A percentile compares a stretch with the other conserved stretches of the same genome.
phyloP scores from a whole-genome alignment of 2,888 invertebrate species.

The Proisotoma minuta region DNA sequence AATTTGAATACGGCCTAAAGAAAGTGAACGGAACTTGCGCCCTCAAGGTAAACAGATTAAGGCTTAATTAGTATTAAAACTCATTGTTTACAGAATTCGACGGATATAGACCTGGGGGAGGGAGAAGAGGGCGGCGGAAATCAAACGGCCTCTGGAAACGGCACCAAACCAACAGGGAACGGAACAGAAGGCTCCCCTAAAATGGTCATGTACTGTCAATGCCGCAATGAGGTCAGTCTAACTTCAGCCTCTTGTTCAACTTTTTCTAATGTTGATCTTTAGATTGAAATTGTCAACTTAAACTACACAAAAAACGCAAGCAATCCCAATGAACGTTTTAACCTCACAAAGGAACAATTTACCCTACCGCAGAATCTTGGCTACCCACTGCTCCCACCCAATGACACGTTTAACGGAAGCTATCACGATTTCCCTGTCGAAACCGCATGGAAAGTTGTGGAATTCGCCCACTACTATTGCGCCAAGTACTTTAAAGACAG shows the following conservation, averaged over 20 bases:
- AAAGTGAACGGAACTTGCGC: neutral
- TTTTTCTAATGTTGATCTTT: neutral
- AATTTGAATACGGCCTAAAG: neutral
- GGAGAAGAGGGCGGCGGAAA: neutral
- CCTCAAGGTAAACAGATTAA: neutral
- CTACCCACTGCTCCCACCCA: constrained; percentile 3
- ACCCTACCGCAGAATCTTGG: neutral
- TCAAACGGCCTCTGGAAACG: too few relatives aligned
- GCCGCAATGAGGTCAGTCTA: neutral
- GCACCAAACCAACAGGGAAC: neutral
- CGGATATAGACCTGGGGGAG: neutral
- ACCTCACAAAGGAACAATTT: constrained; percentile 4
- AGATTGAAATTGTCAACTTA: constrained; percentile 15
- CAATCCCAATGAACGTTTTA: neutral
- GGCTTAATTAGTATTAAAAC: neutral
- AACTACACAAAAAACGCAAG: constrained; percentile 8
- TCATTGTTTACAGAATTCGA: neutral
- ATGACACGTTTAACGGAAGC: neutral
- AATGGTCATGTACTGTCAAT: neutral
- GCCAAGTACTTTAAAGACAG: constrained; percentile 24
- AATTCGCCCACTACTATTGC: constrained; percentile 33
- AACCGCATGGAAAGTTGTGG: constrained; percentile 38
- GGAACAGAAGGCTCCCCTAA: neutral
- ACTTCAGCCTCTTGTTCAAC: neutral
- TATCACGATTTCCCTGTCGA: constrained; percentile 29